Conservation (phyloP, 1,140 invertebrate genomes). For the Nasonia giraulti region DNA sequence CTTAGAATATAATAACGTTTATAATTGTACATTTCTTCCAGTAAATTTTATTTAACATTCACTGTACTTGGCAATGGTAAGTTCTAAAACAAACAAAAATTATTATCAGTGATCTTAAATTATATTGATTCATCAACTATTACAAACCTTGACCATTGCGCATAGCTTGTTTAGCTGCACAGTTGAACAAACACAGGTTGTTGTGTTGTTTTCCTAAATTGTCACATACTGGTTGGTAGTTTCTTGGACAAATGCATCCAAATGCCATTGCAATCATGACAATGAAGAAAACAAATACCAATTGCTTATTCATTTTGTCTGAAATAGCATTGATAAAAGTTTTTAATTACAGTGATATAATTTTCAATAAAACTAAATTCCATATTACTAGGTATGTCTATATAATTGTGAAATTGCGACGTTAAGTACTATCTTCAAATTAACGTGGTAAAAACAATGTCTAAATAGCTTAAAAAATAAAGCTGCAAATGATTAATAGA, state of each 20-base stretch:
- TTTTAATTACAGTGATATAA: too few species aligned
- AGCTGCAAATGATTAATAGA: background rate
- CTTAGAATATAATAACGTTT: background rate
- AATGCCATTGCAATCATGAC: background rate
- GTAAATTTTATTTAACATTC: constrained; percentile 2
- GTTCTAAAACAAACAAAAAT: constrained; percentile 38
- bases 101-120: background rate
- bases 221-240: constrained; percentile 74
- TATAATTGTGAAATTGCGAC: too few species aligned
- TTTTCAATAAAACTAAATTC: too few species aligned
- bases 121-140: background rate
- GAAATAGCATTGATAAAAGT: background rate
- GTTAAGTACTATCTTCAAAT: too few species aligned
- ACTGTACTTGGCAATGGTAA: background rate
- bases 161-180: constrained; percentile 46
- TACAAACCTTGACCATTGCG: background rate
- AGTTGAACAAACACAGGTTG: constrained; percentile 73
- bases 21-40: background rate
- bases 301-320: constrained; percentile 13
- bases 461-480: too few species aligned
- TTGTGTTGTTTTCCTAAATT: constrained; percentile 71
- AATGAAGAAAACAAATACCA: constrained; percentile 4
- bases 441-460: too few species aligned
- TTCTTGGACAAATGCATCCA: constrained; percentile 72
- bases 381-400: too few species aligned